phyloP scores from a whole-genome alignment of 1,140 invertebrate species.

The Nixonia krombeini region DNA sequence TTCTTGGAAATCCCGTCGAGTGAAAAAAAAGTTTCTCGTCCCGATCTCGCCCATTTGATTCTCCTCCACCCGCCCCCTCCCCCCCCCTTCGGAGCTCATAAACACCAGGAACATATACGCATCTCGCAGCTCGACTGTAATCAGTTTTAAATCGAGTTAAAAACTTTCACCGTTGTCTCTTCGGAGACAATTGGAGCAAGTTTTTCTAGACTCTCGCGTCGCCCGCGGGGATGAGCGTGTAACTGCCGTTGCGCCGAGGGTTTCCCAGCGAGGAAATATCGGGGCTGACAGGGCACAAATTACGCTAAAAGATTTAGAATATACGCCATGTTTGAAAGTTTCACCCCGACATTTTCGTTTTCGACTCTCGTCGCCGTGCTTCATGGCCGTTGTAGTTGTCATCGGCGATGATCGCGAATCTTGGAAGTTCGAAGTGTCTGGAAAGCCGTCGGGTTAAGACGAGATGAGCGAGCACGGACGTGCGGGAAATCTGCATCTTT shows the following conservation, averaged over 20 bases:
- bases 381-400: too few relatives aligned
- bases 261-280: constrained; percentile 2
- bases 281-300: constrained; percentile 1
- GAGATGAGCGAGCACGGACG: too few relatives aligned
- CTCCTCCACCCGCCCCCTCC: neutral
- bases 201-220: constrained; percentile 16
- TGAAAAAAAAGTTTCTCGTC: neutral
- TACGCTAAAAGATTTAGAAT: constrained; percentile 6
- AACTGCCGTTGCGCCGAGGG: neutral
- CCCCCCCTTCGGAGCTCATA: constrained; percentile 3
- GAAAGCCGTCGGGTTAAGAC: too few relatives aligned
- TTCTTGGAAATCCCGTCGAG: too few relatives aligned
- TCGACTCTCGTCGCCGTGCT: too few relatives aligned
- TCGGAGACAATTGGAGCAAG: constrained; percentile 33
- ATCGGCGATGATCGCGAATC: too few relatives aligned
- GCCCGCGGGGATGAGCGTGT: constrained; percentile 5
- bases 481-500: too few relatives aligned
- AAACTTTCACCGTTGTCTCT: constrained; percentile 18
- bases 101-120: constrained; percentile 7
- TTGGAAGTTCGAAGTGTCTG: too few relatives aligned
- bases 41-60: neutral
- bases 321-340: neutral
- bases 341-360: too few relatives aligned
- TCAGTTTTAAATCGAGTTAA: constrained; percentile 47
- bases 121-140: constrained; percentile 33